Evolutionary conservation across 2,888 invertebrate species (phyloP).

Genomic region (Palloptera scutellata): DNA sequence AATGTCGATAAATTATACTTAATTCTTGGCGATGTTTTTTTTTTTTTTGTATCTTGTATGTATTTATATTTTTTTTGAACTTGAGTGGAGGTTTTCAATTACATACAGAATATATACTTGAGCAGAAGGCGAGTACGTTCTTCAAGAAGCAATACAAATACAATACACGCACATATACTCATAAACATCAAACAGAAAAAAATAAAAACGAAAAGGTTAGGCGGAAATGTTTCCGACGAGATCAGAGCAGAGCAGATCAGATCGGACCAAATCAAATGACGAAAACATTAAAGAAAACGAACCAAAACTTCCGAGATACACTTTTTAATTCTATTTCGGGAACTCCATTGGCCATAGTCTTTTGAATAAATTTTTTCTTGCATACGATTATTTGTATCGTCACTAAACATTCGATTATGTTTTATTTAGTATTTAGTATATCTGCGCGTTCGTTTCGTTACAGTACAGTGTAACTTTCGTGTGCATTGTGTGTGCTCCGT

Average conservation of each 20-base stretch:
- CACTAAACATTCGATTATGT: no score
- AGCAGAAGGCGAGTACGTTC: not conserved
- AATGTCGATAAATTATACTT: constrained; percentile 11
- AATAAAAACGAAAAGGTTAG: not conserved
- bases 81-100: constrained; percentile 38
- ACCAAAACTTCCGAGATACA: not conserved
- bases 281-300: not conserved
- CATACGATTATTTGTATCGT: not conserved
- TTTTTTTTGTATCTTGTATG: no score
- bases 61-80: constrained; percentile 29
- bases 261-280: not conserved
- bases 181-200: not conserved
- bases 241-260: no score
- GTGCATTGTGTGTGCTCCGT: constrained; percentile 24
- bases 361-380: not conserved
- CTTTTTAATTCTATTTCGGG: not conserved
- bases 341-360: not conserved
- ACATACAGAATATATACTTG: constrained; percentile 5
- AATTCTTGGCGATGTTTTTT: no score
- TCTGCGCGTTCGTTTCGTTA: not conserved
- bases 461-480: not conserved
- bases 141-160: constrained; percentile 8
- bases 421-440: no score
- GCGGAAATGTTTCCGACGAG: not conserved
- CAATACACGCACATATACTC: not conserved